phyloP scores from a whole-genome alignment of 2,888 invertebrate genomes.

The Odontocolon sp. region DNA sequence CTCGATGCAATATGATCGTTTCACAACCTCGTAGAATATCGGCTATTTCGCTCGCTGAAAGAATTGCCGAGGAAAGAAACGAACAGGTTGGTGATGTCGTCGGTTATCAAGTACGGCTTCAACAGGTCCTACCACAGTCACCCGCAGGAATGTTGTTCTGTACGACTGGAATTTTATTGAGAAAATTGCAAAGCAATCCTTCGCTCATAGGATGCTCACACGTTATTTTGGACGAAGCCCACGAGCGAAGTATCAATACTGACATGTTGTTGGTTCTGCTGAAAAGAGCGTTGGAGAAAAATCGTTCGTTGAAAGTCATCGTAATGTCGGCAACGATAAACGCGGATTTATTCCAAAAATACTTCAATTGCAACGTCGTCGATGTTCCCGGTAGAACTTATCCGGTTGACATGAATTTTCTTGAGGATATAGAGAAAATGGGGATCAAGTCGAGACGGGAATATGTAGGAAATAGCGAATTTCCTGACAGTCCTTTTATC shows the following conservation, averaged over 20 bases:
- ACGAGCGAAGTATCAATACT: slow-evolving; percentile 87
- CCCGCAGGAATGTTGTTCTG: slow-evolving; percentile 86
- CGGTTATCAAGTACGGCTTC: slow-evolving; percentile 85
- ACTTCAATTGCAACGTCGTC: slow-evolving; percentile 82
- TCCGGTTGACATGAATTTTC: slow-evolving; percentile 84
- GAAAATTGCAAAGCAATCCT: slow-evolving; percentile 80
- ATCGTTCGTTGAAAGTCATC: slow-evolving; percentile 84
- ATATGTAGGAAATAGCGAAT: slow-evolving; percentile 42
- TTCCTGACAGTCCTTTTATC: slow-evolving; percentile 76
- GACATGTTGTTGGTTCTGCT: slow-evolving; percentile 85
- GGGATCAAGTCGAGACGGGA: slow-evolving; percentile 54
- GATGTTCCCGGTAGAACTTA: slow-evolving; percentile 84
- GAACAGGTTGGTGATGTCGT: slow-evolving; percentile 86
- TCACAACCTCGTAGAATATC: slow-evolving; percentile 87
- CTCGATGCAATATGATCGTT: slow-evolving; percentile 83
- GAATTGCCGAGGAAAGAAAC: slow-evolving; percentile 85
- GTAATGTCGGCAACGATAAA: slow-evolving; percentile 90
- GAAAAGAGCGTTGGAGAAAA: slow-evolving; percentile 82
- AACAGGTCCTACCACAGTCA: slow-evolving; percentile 82
- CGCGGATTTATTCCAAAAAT: slow-evolving; percentile 84
- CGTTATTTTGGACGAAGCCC: slow-evolving; percentile 88
- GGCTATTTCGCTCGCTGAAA: slow-evolving; percentile 85
- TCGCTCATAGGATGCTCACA: slow-evolving; percentile 84
- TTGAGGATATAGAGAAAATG: slow-evolving; percentile 81
- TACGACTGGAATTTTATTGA: slow-evolving; percentile 85